Evolutionary conservation across 2,888 invertebrate genomes (phyloP), one percentile per base, ranked within the genome.

Genomic region (Pegoplata infirma): DNA sequence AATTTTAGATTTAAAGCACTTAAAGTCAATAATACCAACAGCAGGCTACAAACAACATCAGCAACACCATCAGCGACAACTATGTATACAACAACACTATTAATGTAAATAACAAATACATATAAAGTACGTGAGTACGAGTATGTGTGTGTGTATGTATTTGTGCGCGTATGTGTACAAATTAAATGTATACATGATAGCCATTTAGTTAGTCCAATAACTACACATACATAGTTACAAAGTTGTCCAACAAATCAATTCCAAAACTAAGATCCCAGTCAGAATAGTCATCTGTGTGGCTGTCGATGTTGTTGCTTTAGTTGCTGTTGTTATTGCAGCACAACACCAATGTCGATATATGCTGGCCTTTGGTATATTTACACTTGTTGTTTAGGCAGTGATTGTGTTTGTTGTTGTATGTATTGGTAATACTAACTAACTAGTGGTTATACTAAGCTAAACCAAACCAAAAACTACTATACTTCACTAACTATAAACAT

Each of bases 21-120:
- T n/a, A n/a, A n/a, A n/a, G n/a, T n/a, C n/a, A 32, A 19, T 21
- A 25, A 21, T 51, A 12, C 3, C 58, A 44, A 44, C 25, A 58
- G 40, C 17, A 12, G n/a, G 8, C 10, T 21, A 3, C n/a, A 51
- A 19, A 21, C 44, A 21, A 58, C 36, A 12, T n/a, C 51, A 14
- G 55, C 6, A 47, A n/a, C 40, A 46, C 44, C 25, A 40, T 12
- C 25, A 12, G n/a, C 17, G 10, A 10, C n/a, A 53, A 16, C 56
- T 28, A 59, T n/a, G n/a, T n/a, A n/a, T n/a, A n/a, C n/a, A 71
- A 71, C 63, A 63, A 77, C 78, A 84, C 81, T 86, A 85, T 86
- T 86, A 87, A 86, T 86, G 86, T 86, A 86, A 87, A 88, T 85
- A 87, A 85, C 86, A 85, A 86, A 85, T 84, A 40, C n/a, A n/a